phyloP scores from a whole-genome alignment of 2,888 invertebrate species.

The Oligia latruncula region DNA sequence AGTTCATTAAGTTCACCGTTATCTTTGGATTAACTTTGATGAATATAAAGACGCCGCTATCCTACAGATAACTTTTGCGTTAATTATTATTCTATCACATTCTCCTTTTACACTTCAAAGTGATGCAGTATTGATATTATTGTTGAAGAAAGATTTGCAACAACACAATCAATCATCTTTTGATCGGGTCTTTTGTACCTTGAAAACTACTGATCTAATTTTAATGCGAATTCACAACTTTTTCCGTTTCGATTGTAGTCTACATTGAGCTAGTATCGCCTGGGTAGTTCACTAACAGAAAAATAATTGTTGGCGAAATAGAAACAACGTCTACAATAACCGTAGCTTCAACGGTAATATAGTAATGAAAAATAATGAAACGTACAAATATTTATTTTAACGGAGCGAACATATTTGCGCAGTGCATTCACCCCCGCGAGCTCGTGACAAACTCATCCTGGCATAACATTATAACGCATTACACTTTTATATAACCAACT shows the following conservation, averaged over 20 bases:
- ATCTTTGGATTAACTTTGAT: constrained; percentile 50
- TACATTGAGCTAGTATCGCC: constrained; percentile 1
- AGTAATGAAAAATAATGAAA: constrained; percentile 67
- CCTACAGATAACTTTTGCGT: constrained; percentile 25
- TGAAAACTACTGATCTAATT: constrained; percentile 27
- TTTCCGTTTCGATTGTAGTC: constrained; percentile 7
- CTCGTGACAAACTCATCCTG: constrained; percentile 85
- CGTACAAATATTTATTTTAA: constrained; percentile 77
- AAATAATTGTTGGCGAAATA: constrained; percentile 24
- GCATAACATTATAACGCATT: constrained; percentile 78
- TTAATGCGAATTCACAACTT: constrained; percentile 16
- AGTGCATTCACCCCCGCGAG: constrained; percentile 82
- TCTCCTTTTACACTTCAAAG: constrained; percentile 29
- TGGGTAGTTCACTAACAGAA: constrained; percentile 26
- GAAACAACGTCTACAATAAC: constrained; percentile 36
- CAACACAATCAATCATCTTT: constrained; percentile 23
- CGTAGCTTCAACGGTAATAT: constrained; percentile 48
- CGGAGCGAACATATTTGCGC: constrained; percentile 78
- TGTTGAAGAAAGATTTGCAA: constrained; percentile 18
- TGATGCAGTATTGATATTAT: constrained; percentile 8
- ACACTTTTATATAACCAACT: constrained; percentile 63
- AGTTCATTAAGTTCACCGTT: constrained; percentile 53
- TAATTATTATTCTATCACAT: constrained; percentile 42
- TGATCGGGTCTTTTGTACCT: not conserved
- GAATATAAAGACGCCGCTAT: constrained; percentile 16